Base-by-base conservation (phyloP, 2,113 vertebrate genomes). In the Nestor notabilis region DNA sequence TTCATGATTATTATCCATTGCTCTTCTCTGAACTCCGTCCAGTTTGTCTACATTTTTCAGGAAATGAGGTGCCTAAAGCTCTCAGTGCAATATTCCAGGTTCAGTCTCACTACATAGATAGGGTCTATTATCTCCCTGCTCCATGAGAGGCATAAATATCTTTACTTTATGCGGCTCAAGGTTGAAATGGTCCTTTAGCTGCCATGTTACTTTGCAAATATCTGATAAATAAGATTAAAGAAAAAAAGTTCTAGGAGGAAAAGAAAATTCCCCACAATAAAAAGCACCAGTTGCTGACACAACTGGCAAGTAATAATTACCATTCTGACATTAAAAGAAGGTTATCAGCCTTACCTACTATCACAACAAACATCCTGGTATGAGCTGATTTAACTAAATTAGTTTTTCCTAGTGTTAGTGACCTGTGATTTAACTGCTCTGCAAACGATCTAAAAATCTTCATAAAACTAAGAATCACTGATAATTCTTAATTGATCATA, bases 121-220 rank as follows among this genome's bases (percentile, higher is more conserved):
- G 75, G 18, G 85, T 83, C 85, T 95, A 83, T 96, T 92, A 97
- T 94, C 61, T 88, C 33, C 66, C 71, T 92, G 18, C 15, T 96
- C 68, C 43, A 75, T 9, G 24, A 94, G 35, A 93, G 56, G 33
- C 83, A 93, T 90, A 94, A 96, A 95, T 96, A 94, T 70, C 39
- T 83, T 79, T 86, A 10, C 68, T 90, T 89, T 82, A 75, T 61
- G 71, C 85, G 89, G 80, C 83, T 96, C 92, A 89, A 95, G 88
- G 90, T 95, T 97, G 83, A 92, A 96, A 66, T 64, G 25, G 50
- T 75, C 55, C 72, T 94, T 93, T 60, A 90, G 43, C 47, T 96
- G 85, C 79, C 88, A 90, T 52, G 53, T 71, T 81, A 63, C 76
- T 96, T 96, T 93, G 79, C 72, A 95, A 93, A 84, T 90, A 81